Evolutionary conservation across 2,797 vertebrate species (phyloP), one percentile per base, ranked within the genome.

Genomic region (Protonibea diacanthus): DNA sequence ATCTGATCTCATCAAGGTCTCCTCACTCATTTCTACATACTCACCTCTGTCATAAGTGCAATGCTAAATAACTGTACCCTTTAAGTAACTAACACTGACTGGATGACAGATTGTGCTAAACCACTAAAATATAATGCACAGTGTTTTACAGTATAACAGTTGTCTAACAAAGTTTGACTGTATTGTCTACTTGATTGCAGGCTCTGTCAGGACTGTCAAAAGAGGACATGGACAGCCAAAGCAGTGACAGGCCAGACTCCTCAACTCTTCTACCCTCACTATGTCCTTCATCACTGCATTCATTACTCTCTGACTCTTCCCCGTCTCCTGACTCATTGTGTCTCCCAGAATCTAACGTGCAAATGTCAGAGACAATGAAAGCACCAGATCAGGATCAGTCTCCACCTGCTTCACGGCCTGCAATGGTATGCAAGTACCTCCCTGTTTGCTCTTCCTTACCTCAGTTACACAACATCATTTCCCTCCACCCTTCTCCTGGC

Each of bases 1-100:
- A 73, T 80, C 88, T 25, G 91, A 92, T 63, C 93, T 95, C 87
- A 87, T 86, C 57, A 91, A 94, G 90, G 94, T 95, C 18, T 66
- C 20, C 18, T 66, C 44, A 9, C 44, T 45, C 12, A 48, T 23
- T 23, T 17, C 1, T 40, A 13, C 21, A 74, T 14, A 14, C 9
- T 59, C 10, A 53, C 4, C 42, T 61, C n/a, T 45, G 9, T 66
- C 20, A 58, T 12, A 61, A 44, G 2, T 57, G 1, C 13, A 56
- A 29, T 5, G 3, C 13, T 18, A 12, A 65, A 48, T 25, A 5
- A 42, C 21, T 40, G 20, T 33, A 17, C 15, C 12, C 10, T 56
- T 0, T 71, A 47, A 27, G 29, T 65, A 1, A 27, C 45, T 51
- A 1, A 21, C 20, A 15, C 21, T 21, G 40, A 55, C 14, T 2